Evolutionary conservation across 92 coral and sea anemone species (phyloP).

Genomic region (Porites lobata): DNA sequence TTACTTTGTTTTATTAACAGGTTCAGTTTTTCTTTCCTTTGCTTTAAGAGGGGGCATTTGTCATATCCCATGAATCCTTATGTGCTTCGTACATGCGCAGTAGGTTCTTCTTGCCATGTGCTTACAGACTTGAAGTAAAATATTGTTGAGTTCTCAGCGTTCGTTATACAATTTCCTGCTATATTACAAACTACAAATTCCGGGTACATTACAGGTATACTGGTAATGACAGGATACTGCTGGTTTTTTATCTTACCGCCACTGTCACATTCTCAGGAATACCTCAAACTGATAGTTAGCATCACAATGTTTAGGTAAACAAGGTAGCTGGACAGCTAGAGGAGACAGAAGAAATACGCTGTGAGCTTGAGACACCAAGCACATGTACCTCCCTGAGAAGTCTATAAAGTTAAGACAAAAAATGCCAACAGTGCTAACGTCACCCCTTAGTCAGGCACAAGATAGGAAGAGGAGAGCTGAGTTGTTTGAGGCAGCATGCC

Average conservation of each 20-base stretch:
- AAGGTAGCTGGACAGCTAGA: slow-evolving; percentile 48
- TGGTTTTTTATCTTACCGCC: background rate
- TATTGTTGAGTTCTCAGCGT: too few relatives aligned
- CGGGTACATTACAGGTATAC: too few relatives aligned
- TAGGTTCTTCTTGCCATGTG: too few relatives aligned
- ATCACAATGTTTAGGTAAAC: slow-evolving; percentile 32
- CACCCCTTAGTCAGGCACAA: slow-evolving; percentile 7
- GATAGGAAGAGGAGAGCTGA: slow-evolving; percentile 39
- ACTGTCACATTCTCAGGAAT: background rate
- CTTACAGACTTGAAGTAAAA: too few relatives aligned
- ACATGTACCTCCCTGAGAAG: slow-evolving; percentile 22
- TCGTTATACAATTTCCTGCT: too few relatives aligned
- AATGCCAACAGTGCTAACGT: slow-evolving; percentile 25
- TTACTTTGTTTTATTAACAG: too few relatives aligned
- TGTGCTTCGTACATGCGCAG: too few relatives aligned
- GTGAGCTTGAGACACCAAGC: slow-evolving; percentile 35
- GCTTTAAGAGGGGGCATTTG: too few relatives aligned
- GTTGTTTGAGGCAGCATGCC: slow-evolving; percentile 46
- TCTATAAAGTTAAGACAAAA: slow-evolving; percentile 21
- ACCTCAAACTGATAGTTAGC: background rate
- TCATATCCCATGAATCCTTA: too few relatives aligned
- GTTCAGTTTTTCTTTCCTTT: too few relatives aligned
- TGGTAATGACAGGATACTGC: background rate
- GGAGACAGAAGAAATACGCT: slow-evolving; percentile 29
- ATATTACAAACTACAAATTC: too few relatives aligned